These are phyloP conservation scores for Chrysolina haemoptera DNA, from an alignment of 2,888 invertebrate genomes.

Conservation along the genomic window DNA sequence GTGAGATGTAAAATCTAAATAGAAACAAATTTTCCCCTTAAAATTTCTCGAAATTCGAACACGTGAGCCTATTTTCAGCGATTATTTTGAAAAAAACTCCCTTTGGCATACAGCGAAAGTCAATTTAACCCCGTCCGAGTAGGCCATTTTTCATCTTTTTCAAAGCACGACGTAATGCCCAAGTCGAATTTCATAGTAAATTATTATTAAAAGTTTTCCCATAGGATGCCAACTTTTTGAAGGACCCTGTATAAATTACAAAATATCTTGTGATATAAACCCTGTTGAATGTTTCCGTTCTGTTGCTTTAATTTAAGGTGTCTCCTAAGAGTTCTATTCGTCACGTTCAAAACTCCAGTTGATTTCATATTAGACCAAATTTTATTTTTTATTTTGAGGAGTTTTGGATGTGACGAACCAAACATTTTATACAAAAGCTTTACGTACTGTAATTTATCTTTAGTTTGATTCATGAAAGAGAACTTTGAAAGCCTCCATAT, in stretches of 20 bases:
- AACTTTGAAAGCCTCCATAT: constrained; percentile 14
- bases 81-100: no score
- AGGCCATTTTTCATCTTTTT: no score
- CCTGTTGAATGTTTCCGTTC: constrained; percentile 56
- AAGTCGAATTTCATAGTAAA: no score
- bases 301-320: constrained; percentile 53
- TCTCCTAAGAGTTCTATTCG: constrained; percentile 29
- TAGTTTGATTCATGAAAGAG: constrained; percentile 33
- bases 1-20: no score
- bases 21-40: no score
- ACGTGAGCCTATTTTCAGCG: no score
- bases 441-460: constrained; percentile 35
- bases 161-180: no score
- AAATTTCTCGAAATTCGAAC: no score
- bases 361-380: constrained; percentile 37
- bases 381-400: constrained; percentile 39
- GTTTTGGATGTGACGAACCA: constrained; percentile 43
- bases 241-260: constrained; percentile 54
- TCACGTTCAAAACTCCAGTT: constrained; percentile 40
- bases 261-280: constrained; percentile 61
- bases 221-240: no score
- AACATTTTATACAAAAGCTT: constrained; percentile 32
- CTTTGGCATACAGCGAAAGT: no score
- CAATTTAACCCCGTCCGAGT: no score
- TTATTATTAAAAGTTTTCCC: no score